Conservation (phyloP, 2,888 invertebrate genomes). For the Microctonus hyperodae region DNA sequence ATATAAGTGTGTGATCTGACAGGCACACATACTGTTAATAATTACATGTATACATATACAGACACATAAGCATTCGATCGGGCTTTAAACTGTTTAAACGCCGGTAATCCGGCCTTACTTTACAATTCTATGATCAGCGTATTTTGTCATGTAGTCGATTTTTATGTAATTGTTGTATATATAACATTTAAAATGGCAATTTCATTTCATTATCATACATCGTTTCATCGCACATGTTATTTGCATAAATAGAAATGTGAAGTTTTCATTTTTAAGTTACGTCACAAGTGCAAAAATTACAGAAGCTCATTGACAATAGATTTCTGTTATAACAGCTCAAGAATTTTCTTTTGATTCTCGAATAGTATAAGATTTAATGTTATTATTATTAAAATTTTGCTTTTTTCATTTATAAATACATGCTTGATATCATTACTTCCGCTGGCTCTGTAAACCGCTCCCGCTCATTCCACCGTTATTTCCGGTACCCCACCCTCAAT, state of each 20-base stretch:
- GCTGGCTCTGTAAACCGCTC: conserved; percentile 45
- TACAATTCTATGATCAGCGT: conserved; percentile 4
- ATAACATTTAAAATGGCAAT: background rate
- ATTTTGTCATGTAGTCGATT: background rate
- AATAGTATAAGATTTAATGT: background rate
- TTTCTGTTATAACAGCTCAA: background rate
- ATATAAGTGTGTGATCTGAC: background rate
- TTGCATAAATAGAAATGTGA: conserved; percentile 11
- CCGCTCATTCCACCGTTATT: conserved; percentile 39
- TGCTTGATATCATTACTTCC: conserved; percentile 57
- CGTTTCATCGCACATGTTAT: background rate
- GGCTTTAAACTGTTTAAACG: conserved; percentile 41
- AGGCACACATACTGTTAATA: background rate
- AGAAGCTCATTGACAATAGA: background rate
- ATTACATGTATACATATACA: background rate
- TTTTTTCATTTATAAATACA: conserved; percentile 41
- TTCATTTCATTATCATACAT: background rate
- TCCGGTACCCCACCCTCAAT: conserved; percentile 44
- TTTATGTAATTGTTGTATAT: background rate
- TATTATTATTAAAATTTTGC: conserved; percentile 34
- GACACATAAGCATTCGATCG: conserved; percentile 31
- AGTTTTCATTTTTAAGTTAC: background rate
- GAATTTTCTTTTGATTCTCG: background rate
- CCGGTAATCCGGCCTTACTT: conserved; percentile 40
- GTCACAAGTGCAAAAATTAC: background rate